These are phyloP conservation scores for Andrena praecox DNA, from an alignment of 2,888 invertebrate species.

Conservation along the genomic window DNA sequence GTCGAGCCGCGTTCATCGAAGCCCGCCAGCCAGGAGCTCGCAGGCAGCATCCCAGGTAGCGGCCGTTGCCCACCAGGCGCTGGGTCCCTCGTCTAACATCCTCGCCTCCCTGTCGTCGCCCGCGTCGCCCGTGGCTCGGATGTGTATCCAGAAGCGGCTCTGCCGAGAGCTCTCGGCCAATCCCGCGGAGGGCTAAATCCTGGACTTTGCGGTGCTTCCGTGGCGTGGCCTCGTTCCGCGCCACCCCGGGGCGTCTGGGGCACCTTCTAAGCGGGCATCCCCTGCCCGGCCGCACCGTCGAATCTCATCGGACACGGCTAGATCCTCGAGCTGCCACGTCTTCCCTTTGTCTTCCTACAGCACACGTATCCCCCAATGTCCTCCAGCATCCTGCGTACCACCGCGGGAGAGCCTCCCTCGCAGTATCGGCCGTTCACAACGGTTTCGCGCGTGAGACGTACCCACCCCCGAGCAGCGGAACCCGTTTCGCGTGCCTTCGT, in stretches of 20 bases:
- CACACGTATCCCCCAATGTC: neutral
- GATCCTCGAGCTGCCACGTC: neutral
- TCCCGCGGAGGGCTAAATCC: neutral
- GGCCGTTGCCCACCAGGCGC: neutral
- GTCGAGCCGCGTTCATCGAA: neutral
- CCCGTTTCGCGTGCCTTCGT: conserved; percentile 8
- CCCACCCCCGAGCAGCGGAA: neutral
- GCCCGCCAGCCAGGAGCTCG: neutral
- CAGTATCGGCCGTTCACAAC: neutral
- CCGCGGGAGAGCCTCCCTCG: neutral
- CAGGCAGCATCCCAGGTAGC: neutral
- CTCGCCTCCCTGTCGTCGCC: neutral
- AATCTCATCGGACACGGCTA: neutral
- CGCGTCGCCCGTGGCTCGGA: neutral
- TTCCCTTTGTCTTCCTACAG: neutral
- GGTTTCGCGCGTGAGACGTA: neutral
- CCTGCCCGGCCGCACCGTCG: neutral
- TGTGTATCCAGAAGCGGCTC: neutral
- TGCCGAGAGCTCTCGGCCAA: neutral
- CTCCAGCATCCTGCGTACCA: neutral
- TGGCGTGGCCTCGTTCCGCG: neutral
- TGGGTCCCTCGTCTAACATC: neutral
- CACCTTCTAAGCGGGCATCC: neutral
- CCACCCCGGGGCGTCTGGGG: neutral
- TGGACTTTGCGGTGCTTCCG: neutral